These are phyloP conservation scores for Bryconaethiops microstoma DNA, from an alignment of 2,797 vertebrate species.

Conservation along the genomic window DNA sequence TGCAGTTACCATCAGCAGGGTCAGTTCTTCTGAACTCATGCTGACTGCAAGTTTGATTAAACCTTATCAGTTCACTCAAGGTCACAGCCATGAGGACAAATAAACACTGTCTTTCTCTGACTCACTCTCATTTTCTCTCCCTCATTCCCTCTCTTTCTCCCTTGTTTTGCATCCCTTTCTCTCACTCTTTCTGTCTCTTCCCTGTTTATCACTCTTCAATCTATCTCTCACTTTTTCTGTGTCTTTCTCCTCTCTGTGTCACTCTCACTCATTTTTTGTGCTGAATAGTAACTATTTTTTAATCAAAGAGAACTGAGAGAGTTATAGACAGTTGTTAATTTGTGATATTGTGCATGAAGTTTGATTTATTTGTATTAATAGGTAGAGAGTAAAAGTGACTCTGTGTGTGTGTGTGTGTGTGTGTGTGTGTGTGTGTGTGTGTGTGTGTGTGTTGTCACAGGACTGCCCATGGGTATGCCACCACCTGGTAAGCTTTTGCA, in stretches of 20 bases:
- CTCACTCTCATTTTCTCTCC: conserved; percentile 55
- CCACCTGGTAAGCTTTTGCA: conserved; percentile 42
- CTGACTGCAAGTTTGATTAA: conserved; percentile 34
- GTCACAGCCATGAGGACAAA: conserved; percentile 25
- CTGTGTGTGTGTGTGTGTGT: conserved; percentile 1
- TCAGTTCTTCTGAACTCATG: conserved; percentile 47
- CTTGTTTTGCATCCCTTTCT: background rate
- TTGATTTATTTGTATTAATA: too few species aligned
- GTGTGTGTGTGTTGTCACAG: conserved; percentile 15
- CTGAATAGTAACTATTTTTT: too few species aligned
- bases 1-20: conserved; percentile 59
- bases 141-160: too few species aligned
- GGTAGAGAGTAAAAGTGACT: background rate
- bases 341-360: too few species aligned
- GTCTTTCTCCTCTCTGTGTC: too few species aligned
- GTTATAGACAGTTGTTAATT: too few species aligned
- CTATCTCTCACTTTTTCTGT: too few species aligned
- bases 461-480: conserved; percentile 43
- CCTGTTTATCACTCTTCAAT: background rate
- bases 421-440: conserved; percentile 2
- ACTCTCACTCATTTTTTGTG: too few species aligned
- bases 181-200: background rate
- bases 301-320: too few species aligned
- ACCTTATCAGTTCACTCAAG: conserved; percentile 25
- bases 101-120: conserved; percentile 58